Evolutionary conservation across 2,113 vertebrate species (phyloP), one percentile per base, ranked within the genome.

Genomic region (Cromileptes altivelis): DNA sequence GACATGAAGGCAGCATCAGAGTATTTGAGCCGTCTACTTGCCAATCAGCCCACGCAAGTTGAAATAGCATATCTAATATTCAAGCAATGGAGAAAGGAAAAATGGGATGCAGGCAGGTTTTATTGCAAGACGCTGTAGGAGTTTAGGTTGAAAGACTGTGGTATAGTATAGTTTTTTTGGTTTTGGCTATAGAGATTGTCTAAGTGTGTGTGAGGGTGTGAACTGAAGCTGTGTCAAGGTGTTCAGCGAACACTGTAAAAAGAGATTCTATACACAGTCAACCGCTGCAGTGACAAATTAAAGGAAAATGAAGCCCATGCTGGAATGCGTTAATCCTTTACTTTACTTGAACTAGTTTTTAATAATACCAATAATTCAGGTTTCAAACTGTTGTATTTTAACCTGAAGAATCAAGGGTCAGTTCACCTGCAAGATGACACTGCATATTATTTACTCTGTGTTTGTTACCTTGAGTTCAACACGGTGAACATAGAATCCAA

Each of bases 11-110:
- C 67, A 75, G 45, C 61, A 19, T 72, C 40, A 5, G 64, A 68
- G 61, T 74, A 58, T 85, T 68, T 70, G 57, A 81, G 70, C 23
- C 4, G 8, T 60, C n/a, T 45, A 60, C 64, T 76, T 84, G 70
- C 84, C 85, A 90, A 81, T 90, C 77, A 85, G 61, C 85, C 78
- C 88, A 80, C 83, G 14, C 40, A 1, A 72, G 62, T 70, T 78
- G 73, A 78, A 89, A 58, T 37, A 62, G 70, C 65, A 63, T 84
- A 40, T 76, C 76, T 70, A 81, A 80, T 75, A 69, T 74, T 83
- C 55, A 50, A 52, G 64, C 12, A 15, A 23, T 27, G 4, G 42
- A 74, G 58, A 17, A 67, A 62, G 21, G 25, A 40, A 64, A 53
- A 33, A 74, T n/a, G 10, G 4, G 47, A 53, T 71, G 21, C 25